phyloP scores from a whole-genome alignment of 2,113 vertebrate species.

The Ornithorhynchus anatinus region DNA sequence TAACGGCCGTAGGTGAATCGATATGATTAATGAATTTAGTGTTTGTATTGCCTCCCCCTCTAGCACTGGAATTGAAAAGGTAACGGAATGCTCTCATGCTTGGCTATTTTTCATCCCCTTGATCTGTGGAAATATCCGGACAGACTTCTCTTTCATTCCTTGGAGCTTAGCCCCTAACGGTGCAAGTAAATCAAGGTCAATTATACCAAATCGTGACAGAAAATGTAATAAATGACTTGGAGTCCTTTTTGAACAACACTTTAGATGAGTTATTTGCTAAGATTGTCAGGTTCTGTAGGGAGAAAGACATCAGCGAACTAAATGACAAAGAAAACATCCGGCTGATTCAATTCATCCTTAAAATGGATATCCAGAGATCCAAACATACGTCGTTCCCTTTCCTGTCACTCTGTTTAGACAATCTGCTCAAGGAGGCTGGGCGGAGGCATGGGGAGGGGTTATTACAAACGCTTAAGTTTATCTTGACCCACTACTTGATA shows the following conservation, averaged over 20 bases:
- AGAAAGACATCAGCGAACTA: background rate
- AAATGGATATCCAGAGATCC: background rate
- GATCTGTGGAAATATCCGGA: slow-evolving; percentile 16
- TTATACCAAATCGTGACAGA: slow-evolving; percentile 44
- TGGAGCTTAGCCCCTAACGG: slow-evolving; percentile 41
- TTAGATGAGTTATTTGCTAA: slow-evolving; percentile 43
- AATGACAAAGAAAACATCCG: background rate
- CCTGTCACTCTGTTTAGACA: too few relatives aligned
- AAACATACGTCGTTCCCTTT: background rate
- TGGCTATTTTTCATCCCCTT: background rate
- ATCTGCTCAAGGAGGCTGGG: too few relatives aligned
- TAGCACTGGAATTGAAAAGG: background rate
- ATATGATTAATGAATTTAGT: slow-evolving; percentile 15
- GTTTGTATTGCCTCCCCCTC: slow-evolving; percentile 20
- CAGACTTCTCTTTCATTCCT: slow-evolving; percentile 21
- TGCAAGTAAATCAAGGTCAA: slow-evolving; percentile 48
- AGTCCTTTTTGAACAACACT: slow-evolving; percentile 38
- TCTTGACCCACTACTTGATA: too few relatives aligned
- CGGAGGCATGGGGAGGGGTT: too few relatives aligned
- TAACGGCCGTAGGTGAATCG: background rate
- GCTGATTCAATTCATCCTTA: background rate
- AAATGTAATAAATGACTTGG: slow-evolving; percentile 47
- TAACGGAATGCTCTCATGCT: background rate
- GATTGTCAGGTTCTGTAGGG: background rate
- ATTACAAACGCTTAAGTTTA: too few relatives aligned